Base-by-base conservation (phyloP, 2,888 invertebrate species). In the Ecliptopera silaceata region DNA sequence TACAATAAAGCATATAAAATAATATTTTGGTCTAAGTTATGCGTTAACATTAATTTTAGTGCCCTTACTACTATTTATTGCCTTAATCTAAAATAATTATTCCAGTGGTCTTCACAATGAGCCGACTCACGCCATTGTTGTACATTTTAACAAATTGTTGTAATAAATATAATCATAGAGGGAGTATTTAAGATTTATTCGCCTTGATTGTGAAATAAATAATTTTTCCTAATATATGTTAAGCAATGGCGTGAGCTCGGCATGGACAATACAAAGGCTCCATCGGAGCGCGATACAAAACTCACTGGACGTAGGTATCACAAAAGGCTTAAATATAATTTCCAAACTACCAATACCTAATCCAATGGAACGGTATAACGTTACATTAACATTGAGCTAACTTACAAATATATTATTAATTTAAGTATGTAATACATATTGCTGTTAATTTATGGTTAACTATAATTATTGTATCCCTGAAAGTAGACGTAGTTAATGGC, bases 21-120 rank as follows among this genome's bases (percentile, higher is more conserved):
- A 85, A 89, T 88, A 90, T 86, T 91, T 91, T 91, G 91, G 91
- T 91, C 91, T 91, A 90, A 84, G 88, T 90, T 89, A 90, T 86
- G 86, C 83, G 79, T 80, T 85, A 84, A 74, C 84, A 81, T 83
- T 84, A 83, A 77, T 80, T 88, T 90, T 89, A 87, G 91, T 90
- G 90, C 81, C 62, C 86, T 87, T 86, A 88, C 45, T 62, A n/a
- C 82, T 90, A 90, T 76, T 89, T 91, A 90, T 90, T 89, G 88
- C 87, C 86, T 89, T 86, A 88, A 62, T 68, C 81, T 86, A 86
- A 61, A 61, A 78, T 77, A 80, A 82, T 82, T 76, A 82, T 78
- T 84, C 86, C 88, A 86, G 85, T 77, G 81, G 74, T 81, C 73
- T 77, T 71, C 69, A 75, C 68, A 52, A 68, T 56, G 56, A 63